Evolutionary conservation across 1,140 invertebrate genomes (phyloP), one percentile per base, ranked within the genome.

Genomic region (Drosophila willistoni): DNA sequence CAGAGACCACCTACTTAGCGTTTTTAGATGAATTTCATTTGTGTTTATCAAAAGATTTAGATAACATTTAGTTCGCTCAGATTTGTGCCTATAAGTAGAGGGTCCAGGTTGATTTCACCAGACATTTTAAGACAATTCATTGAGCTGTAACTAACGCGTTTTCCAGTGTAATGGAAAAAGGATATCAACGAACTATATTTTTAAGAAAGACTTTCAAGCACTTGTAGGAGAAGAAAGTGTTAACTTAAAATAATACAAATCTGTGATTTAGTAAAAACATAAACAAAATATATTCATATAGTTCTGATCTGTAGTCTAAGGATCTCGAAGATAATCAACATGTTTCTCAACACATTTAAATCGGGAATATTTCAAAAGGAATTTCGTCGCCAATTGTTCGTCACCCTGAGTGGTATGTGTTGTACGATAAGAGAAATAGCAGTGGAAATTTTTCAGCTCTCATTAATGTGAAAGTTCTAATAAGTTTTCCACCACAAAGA

Each of bases 391-490:
- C 90, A 91, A 44, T 65, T 91, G 56, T 41, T 77, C 41, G 83
- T 81, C 2, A 77, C 90, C n/a, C 57, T 91, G 19, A 91, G 90
- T 68, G 90, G 90, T 91, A 90, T 55, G 79, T 65, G 47, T 60
- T 13, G 6, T 0, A 29, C 47, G 61, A 14, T 47, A 47, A 47
- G 17, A 9, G 44, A 17, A 47, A 9, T 22, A 56, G 1, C 5
- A 54, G 36, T 36, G 73, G 59, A 76, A 76, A 76, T 29, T 76
- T 77, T 77, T 36, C 42, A 29, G 34, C 14, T 44, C 12, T 22
- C 7, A 17, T 4, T 12, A 36, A 36, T 3, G 29, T 29, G 9
- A 36, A 36, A 36, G 3, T 36, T 36, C 9, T 10, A 36, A 10
- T 36, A 36, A 10, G 34, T 36, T 36, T 12, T 36, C 34, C 34